These are phyloP conservation scores for Pseudeuparius sepicola DNA, from an alignment of 2,888 invertebrate genomes.

Conservation along the genomic window DNA sequence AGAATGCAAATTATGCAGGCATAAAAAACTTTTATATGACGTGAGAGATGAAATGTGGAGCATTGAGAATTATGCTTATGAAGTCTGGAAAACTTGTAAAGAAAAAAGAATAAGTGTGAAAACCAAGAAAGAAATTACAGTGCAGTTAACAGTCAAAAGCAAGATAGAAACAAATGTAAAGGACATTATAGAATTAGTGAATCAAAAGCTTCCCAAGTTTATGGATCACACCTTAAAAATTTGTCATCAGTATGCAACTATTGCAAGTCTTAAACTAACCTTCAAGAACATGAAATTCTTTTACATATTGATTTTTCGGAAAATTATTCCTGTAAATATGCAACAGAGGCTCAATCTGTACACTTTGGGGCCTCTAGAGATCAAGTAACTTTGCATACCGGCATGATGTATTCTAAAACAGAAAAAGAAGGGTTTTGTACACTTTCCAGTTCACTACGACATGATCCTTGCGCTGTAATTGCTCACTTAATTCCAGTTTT, in stretches of 20 bases:
- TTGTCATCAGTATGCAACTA: slow-evolving; percentile 1
- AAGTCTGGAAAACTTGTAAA: slow-evolving; percentile 9
- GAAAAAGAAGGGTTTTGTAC: slow-evolving; percentile 6
- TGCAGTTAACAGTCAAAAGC: slow-evolving; percentile 7
- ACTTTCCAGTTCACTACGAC: slow-evolving; percentile 4
- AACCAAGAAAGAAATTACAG: slow-evolving; percentile 11
- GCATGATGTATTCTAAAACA: slow-evolving; percentile 3
- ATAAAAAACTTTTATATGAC: background rate
- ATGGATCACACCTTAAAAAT: background rate
- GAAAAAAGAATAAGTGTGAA: slow-evolving; percentile 9
- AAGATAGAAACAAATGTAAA: background rate
- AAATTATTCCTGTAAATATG: slow-evolving; percentile 27
- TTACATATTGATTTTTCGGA: slow-evolving; percentile 32
- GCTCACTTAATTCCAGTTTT: slow-evolving; percentile 7
- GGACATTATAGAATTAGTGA: background rate
- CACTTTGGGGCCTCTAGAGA: slow-evolving; percentile 30
- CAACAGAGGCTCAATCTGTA: slow-evolving; percentile 32
- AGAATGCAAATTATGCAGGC: background rate
- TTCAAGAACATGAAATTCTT: slow-evolving; percentile 23
- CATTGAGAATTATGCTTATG: background rate
- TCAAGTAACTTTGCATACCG: slow-evolving; percentile 31
- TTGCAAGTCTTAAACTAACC: too few relatives aligned
- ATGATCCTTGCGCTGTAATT: slow-evolving; percentile 5
- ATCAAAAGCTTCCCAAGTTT: background rate
- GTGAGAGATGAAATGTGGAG: slow-evolving; percentile 1